Conservation (phyloP, 2,113 vertebrate genomes). For the Clupea harengus region DNA sequence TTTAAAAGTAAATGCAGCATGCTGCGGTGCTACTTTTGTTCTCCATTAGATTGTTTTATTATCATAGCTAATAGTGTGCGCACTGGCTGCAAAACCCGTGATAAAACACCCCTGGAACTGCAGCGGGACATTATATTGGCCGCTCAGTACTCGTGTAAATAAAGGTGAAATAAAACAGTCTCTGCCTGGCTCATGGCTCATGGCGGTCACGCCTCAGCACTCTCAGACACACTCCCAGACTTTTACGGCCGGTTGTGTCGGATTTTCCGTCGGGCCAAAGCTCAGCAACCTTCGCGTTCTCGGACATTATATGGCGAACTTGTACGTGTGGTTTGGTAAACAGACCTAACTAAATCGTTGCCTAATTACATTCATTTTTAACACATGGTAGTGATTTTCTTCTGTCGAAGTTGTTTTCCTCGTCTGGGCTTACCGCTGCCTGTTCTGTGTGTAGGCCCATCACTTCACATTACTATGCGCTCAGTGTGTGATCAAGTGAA, state of each 20-base stretch:
- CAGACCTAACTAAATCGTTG: neutral
- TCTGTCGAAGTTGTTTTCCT: conserved; percentile 18
- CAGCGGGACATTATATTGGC: neutral
- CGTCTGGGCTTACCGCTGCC: neutral
- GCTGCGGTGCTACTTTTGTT: neutral
- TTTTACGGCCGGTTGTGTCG: neutral
- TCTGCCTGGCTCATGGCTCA: neutral
- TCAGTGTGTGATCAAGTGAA: conserved; percentile 44
- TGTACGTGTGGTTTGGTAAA: neutral
- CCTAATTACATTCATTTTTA: neutral
- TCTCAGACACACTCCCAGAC: neutral
- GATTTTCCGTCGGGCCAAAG: neutral
- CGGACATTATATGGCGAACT: neutral
- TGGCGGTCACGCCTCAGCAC: neutral
- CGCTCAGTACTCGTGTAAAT: neutral
- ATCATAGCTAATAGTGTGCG: neutral
- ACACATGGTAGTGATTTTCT: neutral
- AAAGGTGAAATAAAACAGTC: neutral
- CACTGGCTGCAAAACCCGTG: neutral
- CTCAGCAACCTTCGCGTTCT: neutral
- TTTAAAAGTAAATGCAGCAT: neutral
- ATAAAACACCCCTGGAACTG: neutral
- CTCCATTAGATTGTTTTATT: neutral
- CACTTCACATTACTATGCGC: conserved; percentile 4
- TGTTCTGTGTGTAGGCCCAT: neutral